phyloP scores from a whole-genome alignment of 1,140 invertebrate genomes.

The Pararge aegeria region DNA sequence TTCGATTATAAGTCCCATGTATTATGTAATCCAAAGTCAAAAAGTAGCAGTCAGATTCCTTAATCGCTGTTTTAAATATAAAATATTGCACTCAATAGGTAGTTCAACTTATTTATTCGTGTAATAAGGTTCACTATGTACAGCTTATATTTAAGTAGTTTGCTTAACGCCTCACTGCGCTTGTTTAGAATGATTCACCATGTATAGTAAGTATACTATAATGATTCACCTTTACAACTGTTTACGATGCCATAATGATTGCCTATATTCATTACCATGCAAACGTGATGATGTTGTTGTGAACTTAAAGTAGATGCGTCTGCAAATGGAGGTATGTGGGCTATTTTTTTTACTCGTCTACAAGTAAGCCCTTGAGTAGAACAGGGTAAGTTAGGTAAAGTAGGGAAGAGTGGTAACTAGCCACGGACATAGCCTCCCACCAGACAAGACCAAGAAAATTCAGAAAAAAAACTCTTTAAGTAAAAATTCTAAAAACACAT shows the following conservation, averaged over 20 bases:
- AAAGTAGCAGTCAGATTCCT: too few species aligned
- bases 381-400: too few species aligned
- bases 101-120: neutral
- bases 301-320: neutral
- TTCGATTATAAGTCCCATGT: too few species aligned
- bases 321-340: neutral
- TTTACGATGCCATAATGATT: conserved; percentile 1
- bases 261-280: neutral
- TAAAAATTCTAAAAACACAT: too few species aligned
- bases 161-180: conserved; percentile 15
- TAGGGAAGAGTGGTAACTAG: too few species aligned
- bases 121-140: neutral
- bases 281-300: neutral
- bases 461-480: too few species aligned
- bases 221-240: conserved; percentile 24
- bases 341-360: too few species aligned
- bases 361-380: too few species aligned
- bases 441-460: too few species aligned
- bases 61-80: neutral
- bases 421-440: too few species aligned
- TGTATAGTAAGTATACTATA: conserved; percentile 18
- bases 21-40: too few species aligned
- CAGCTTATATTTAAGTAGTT: neutral
- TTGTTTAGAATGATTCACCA: conserved; percentile 16
- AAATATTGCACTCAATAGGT: neutral